These are phyloP conservation scores for Tiaroga cobitis DNA, from an alignment of 2,797 vertebrate species.

Conservation along the genomic window DNA sequence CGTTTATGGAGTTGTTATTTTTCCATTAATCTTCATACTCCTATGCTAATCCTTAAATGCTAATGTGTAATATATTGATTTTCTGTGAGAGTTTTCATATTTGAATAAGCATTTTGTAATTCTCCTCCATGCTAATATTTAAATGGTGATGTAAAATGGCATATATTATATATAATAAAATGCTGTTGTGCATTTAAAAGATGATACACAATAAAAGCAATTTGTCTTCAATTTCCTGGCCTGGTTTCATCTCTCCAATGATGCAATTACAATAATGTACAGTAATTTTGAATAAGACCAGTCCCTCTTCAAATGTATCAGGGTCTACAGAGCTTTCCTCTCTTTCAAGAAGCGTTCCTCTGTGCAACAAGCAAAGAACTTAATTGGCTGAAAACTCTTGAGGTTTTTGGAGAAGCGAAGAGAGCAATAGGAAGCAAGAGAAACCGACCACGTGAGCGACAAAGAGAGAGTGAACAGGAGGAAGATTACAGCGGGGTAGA, in stretches of 20 bases:
- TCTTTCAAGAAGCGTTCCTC: constrained; percentile 34
- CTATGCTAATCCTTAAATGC: neutral
- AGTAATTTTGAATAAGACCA: constrained; percentile 30
- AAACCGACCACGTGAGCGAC: neutral
- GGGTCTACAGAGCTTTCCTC: neutral
- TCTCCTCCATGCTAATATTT: neutral
- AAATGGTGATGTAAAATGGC: constrained; percentile 7
- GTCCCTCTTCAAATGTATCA: constrained; percentile 4
- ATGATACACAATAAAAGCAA: neutral
- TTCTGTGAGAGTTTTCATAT: neutral
- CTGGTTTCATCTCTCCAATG: constrained; percentile 26
- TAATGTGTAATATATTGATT: neutral
- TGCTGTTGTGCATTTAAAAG: neutral
- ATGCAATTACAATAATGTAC: constrained; percentile 28
- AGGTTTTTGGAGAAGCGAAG: constrained; percentile 63
- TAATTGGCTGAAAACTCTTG: constrained; percentile 39
- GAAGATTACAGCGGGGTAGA: constrained; percentile 5
- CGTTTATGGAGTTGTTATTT: neutral
- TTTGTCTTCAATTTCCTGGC: constrained; percentile 2
- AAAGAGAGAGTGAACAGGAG: neutral
- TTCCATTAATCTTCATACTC: neutral
- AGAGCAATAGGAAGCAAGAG: constrained; percentile 14
- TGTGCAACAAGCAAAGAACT: constrained; percentile 40
- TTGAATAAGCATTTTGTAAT: neutral
- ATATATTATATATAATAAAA: neutral